Conservation (phyloP, 2,888 invertebrate species). For the Deilephila elpenor region DNA sequence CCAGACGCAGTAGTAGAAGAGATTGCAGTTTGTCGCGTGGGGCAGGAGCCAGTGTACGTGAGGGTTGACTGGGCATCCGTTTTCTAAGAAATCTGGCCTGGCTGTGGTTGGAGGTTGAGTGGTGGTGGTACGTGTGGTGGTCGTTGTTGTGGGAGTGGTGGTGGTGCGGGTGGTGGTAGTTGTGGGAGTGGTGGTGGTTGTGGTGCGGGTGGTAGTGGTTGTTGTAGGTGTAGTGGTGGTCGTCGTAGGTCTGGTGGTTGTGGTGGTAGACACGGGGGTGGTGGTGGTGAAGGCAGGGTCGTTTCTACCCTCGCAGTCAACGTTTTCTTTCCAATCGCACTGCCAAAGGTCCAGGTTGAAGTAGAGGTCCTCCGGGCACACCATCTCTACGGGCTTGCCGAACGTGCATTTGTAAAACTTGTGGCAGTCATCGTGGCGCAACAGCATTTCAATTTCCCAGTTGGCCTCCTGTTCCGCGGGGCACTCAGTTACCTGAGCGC, state of each 20-base stretch:
- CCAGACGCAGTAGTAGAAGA: conserved; percentile 73
- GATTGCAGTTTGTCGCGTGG: conserved; percentile 59
- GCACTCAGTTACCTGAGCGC: conserved; percentile 53
- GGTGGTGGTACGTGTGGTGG: conserved; percentile 26
- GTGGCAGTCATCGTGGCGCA: conserved; percentile 84
- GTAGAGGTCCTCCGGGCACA: conserved; percentile 82
- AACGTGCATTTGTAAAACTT: conserved; percentile 88
- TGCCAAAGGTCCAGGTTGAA: conserved; percentile 82
- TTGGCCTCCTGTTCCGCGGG: conserved; percentile 62
- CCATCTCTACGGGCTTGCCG: conserved; percentile 84
- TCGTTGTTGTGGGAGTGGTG: conserved; percentile 25
- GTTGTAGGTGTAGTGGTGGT: conserved; percentile 35
- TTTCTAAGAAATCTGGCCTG: conserved; percentile 53
- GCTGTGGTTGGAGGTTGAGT: conserved; percentile 32
- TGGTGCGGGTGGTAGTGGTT: conserved; percentile 35
- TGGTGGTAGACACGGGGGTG: conserved; percentile 26
- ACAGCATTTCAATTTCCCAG: conserved; percentile 77
- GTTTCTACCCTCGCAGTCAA: conserved; percentile 81
- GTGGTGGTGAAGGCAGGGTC: conserved; percentile 48
- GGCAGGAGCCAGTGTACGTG: conserved; percentile 68
- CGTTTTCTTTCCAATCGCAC: conserved; percentile 86
- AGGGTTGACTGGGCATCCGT: conserved; percentile 70
- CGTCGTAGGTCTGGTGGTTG: background rate
- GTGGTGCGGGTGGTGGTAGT: conserved; percentile 32
- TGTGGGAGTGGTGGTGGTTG: conserved; percentile 36